phyloP scores from a whole-genome alignment of 2,888 invertebrate genomes.

The Tetanocera ferruginea region DNA sequence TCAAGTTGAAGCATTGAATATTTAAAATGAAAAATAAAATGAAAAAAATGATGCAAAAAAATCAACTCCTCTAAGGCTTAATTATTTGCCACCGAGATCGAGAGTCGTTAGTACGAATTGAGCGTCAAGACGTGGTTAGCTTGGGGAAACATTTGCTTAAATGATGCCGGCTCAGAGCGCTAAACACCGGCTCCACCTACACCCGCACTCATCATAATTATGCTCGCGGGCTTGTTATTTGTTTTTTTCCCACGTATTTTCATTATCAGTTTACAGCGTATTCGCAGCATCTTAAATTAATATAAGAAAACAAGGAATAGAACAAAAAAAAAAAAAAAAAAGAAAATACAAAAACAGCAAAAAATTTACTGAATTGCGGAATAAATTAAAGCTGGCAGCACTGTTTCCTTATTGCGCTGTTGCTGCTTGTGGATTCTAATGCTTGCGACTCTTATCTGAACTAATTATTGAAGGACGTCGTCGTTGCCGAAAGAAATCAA shows the following conservation, averaged over 20 bases:
- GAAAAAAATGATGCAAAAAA: neutral
- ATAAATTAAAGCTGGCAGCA: conserved; percentile 19
- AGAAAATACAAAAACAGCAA: too few relatives aligned
- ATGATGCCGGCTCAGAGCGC: too few relatives aligned
- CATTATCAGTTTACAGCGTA: too few relatives aligned
- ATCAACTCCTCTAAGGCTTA: conserved; percentile 14
- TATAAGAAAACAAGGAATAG: too few relatives aligned
- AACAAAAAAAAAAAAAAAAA: too few relatives aligned
- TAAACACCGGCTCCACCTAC: too few relatives aligned
- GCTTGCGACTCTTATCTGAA: conserved; percentile 10
- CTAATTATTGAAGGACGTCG: conserved; percentile 6
- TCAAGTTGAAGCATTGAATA: neutral
- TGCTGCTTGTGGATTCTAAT: too few relatives aligned
- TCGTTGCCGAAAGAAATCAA: neutral
- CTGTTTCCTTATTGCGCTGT: neutral
- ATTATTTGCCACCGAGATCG: conserved; percentile 20
- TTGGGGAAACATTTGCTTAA: too few relatives aligned
- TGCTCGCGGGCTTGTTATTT: too few relatives aligned
- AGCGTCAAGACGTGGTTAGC: neutral
- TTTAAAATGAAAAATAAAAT: neutral
- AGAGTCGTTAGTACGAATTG: neutral
- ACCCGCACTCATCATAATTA: too few relatives aligned
- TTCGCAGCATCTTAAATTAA: too few relatives aligned
- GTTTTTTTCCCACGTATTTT: too few relatives aligned
- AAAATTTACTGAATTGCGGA: neutral